Evolutionary conservation across 2,113 vertebrate species (phyloP), one percentile per base, ranked within the genome.

Genomic region (Aldabrachelys gigantea): DNA sequence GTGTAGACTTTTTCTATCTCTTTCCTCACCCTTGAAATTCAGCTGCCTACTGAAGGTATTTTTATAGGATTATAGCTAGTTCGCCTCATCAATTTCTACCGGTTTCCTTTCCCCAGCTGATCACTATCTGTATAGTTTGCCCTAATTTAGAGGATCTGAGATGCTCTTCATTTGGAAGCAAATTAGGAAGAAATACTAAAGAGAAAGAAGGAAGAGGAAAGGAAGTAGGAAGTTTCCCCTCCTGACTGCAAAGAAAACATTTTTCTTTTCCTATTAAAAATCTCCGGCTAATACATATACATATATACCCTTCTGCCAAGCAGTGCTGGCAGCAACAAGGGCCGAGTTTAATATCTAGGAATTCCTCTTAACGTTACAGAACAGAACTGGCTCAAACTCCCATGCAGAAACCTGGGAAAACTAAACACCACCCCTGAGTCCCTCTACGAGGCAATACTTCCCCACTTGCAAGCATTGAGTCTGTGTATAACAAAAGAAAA

Each of bases 151-250:
- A 91, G 22, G 22, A 57, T 91, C 54, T 78, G 80, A 62, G 76
- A 79, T 25, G 91, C 29, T 27, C 52, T 95, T 84, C 94, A 90
- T 84, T 89, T 93, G 93, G 80, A 88, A 95, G 69, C 80, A 8
- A 65, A 85, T 52, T 27, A 56, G 91, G 78, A 94, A 62, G 56
- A 91, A 52, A n/a, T 57, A 62, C 90, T n/a, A 76, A 91, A 90
- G 44, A 82, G 91, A 41, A 75, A 96, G 93, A 87, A 6, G 5
- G 6, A 62, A 91, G 25, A 24, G 24, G 84, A 82, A 72, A 88
- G 91, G 83, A 54, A 90, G 21, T 76, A 88, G 84, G 35, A 31
- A 8, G 2, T 21, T 90, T 91, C 54, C 90, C 16, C 56, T 84
- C 89, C 3, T 41, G n/a, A 12, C 79, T 54, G 35, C 82, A 84